Evolutionary conservation across 2,113 vertebrate genomes (phyloP), one percentile per base, ranked within the genome.

Genomic region (Pygoscelis antarcticus): DNA sequence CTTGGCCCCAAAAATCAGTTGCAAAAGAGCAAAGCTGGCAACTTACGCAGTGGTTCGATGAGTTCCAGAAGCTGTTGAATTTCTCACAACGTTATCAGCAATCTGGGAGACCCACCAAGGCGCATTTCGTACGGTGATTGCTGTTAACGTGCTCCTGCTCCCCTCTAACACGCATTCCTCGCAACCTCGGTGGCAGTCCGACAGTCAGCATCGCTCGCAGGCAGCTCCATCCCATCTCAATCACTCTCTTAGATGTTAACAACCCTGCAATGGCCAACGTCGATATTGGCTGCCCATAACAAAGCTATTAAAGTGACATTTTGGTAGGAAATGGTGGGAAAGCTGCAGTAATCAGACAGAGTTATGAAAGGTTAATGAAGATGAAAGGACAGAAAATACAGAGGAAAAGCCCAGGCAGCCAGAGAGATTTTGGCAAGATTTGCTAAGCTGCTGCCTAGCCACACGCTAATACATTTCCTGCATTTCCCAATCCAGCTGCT

Each of bases 311-410:
- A 70, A 77, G 82, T 14, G 87, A 70, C 82, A 36, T 85, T 91
- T 88, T 46, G 51, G 82, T 52, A 96, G 96, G 97, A 95, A 97
- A 93, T 57, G 66, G 84, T 83, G 89, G 62, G 70, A 96, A 94
- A 77, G 95, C 93, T 80, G 89, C 87, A 74, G 93, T 17, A 32
- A 95, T 96, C 96, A 95, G 90, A 54, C 72, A 71, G 87, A 83
- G 91, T 94, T 93, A 86, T 94, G 96, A 96, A 97, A 96, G 95
- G 89, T 91, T 96, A 94, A 97, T 77, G 91, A 60, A 97, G 93
- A 96, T 96, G 89, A 89, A 96, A 97, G 94, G 89, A 47, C 38
- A 94, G 74, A 94, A 95, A 96, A 83, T 29, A 32, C 61, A 83
- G 93, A 96, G 93, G 87, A 93, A 97, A 95, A 95, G 32, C 25